phyloP scores from a whole-genome alignment of 53 echinoderm and acorn worm genomes.

The Henricia sp. region DNA sequence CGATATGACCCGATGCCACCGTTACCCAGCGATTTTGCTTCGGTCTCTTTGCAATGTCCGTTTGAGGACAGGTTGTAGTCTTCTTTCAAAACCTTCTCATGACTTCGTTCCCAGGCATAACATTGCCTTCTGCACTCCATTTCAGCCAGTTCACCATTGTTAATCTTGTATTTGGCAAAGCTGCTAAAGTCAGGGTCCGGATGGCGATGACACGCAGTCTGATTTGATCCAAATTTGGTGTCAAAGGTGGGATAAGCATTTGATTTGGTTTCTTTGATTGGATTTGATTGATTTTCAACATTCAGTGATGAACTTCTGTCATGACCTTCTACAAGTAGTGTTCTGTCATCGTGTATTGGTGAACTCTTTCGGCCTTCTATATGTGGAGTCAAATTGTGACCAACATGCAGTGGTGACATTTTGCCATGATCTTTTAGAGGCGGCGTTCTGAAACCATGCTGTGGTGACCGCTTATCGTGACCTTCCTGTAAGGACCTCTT shows the following conservation, averaged over 20 bases:
- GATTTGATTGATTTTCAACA: too few species aligned
- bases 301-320: constrained; percentile 2
- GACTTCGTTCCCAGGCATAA: background rate
- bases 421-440: too few species aligned
- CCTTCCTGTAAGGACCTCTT: background rate
- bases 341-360: background rate
- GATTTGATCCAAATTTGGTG: background rate
- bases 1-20: background rate
- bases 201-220: background rate
- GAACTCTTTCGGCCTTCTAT: background rate
- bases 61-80: background rate
- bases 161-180: background rate
- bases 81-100: background rate
- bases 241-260: background rate
- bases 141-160: background rate
- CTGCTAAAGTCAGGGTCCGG: background rate
- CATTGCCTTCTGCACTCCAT: background rate
- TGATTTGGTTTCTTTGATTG: background rate
- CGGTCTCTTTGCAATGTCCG: background rate
- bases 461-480: background rate
- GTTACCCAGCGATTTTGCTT: background rate
- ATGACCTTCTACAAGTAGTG: background rate
- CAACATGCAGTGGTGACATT: background rate
- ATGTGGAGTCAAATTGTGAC: background rate
- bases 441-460: too few species aligned